Evolutionary conservation across 2,797 vertebrate genomes (phyloP), one percentile per base, ranked within the genome.

Genomic region (Jordanella pulchra): DNA sequence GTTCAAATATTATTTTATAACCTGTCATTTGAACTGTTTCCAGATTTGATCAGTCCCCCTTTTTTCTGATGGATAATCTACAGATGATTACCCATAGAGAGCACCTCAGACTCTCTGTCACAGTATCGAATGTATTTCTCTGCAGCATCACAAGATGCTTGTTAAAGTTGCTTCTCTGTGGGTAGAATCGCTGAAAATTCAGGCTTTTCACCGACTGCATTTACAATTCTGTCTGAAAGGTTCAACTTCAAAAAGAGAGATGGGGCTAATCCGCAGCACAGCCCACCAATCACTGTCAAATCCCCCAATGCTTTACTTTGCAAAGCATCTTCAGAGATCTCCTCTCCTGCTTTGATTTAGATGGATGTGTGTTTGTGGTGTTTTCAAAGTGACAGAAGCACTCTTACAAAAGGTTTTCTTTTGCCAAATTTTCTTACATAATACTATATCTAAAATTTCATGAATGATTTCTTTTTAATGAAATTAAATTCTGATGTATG

Each of bases 141-240:
- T 72, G 51, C 61, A 39, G 68, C 3, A 55, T 54, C 66, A 65
- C 60, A 65, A 39, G 35, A 71, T 42, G 72, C 72, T 85, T 67
- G 80, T 86, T 89, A 72, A 82, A 86, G 70, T 51, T 39, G 60
- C 64, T 70, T 74, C 83, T 84, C 72, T 69, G 21, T n/a, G 17
- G 47, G 47, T 81, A 64, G 72, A 44, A 47, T 45, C 60, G 79
- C 42, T 83, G 75, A 86, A 81, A 79, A 78, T 80, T 86, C 73
- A 73, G 67, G 72, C 80, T 89, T 84, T 87, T 84, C 81, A 64
- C 89, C 80, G 76, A 80, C 77, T 81, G 48, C 84, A 87, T 92
- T 89, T 86, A 80, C 56, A 73, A 92, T 92, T 92, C 87, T 81
- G 83, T 90, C 83, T 87, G 86, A 85, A 73, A 69, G 66, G 82